These are phyloP conservation scores for Eudorcas thomsonii DNA, from an alignment of 2,113 vertebrate genomes.

Conservation along the genomic window DNA sequence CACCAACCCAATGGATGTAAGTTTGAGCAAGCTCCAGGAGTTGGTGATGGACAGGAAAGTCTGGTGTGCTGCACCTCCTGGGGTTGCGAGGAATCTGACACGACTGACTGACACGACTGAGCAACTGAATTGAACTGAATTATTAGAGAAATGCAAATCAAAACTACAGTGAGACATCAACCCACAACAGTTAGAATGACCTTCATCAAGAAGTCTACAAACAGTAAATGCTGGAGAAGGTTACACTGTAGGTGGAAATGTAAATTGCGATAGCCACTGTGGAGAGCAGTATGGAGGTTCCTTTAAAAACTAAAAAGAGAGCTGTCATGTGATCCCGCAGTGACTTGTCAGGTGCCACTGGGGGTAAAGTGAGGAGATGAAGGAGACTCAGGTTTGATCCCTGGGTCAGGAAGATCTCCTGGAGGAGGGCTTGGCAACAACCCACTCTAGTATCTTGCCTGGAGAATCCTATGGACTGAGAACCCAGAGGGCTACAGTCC, in stretches of 20 bases:
- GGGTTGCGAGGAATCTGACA: background rate
- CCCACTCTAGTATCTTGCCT: background rate
- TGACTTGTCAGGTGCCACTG: background rate
- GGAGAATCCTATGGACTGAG: background rate
- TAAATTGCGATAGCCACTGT: background rate
- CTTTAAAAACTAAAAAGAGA: background rate
- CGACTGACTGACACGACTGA: background rate
- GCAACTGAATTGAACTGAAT: background rate
- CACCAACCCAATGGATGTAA: background rate
- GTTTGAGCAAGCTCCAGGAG: background rate
- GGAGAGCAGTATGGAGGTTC: background rate
- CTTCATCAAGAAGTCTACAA: background rate
- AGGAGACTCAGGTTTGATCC: background rate
- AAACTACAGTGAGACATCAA: background rate
- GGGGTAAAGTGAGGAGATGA: background rate
- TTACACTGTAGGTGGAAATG: background rate
- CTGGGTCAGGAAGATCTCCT: background rate
- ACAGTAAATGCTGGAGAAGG: background rate
- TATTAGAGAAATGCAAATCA: background rate
- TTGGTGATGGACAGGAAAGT: background rate
- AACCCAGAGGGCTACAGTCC: background rate
- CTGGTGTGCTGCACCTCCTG: background rate
- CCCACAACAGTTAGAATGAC: background rate
- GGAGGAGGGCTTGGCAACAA: background rate
- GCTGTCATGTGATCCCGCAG: background rate